Conservation (phyloP, 2,797 vertebrate species). For the Cygnus olor region DNA sequence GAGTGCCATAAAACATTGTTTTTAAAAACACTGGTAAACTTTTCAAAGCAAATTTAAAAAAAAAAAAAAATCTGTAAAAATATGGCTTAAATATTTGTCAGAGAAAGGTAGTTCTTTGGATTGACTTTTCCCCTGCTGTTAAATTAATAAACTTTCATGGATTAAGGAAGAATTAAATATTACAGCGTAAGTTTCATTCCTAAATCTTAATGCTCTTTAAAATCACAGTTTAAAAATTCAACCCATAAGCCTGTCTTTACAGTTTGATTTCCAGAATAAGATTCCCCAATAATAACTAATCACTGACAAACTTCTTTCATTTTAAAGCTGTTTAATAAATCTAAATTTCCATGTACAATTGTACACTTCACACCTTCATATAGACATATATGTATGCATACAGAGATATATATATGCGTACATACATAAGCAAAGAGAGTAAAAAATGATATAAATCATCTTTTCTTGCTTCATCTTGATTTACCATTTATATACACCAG, state of each 20-base stretch:
- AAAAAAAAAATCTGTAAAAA: background rate
- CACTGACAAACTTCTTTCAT: background rate
- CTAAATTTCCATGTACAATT: background rate
- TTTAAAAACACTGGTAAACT: background rate
- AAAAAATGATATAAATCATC: background rate
- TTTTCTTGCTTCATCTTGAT: background rate
- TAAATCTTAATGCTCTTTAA: conserved; percentile 27
- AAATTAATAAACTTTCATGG: background rate
- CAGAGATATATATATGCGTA: background rate
- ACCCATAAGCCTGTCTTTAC: background rate
- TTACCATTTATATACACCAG: background rate
- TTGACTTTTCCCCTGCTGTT: background rate
- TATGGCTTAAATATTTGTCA: background rate
- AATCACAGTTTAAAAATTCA: background rate
- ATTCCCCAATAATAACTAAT: background rate
- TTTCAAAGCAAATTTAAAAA: background rate
- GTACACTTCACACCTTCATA: background rate
- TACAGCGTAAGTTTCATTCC: background rate
- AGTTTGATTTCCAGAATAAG: background rate
- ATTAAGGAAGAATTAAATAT: background rate
- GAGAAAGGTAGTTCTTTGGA: background rate
- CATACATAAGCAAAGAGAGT: background rate
- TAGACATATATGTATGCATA: background rate
- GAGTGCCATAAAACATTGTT: background rate
- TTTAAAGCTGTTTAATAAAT: background rate